Base-by-base conservation (phyloP, 1,140 invertebrate species). In the Calephelis virginiensis region DNA sequence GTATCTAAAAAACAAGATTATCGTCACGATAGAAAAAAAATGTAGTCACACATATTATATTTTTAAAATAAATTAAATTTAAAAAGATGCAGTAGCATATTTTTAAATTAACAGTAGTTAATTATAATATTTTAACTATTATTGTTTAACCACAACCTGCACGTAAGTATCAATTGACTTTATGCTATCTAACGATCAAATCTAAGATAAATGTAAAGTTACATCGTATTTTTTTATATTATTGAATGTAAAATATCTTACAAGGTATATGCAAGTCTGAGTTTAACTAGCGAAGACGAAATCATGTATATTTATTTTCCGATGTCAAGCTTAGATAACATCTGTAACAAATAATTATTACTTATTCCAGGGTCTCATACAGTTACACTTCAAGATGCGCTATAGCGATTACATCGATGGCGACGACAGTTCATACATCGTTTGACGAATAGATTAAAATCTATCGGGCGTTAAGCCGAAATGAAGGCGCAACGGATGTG, bases 371-470 rank as follows among this genome's bases (percentile, higher is more conserved):
- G 50, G 63, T 66, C 56, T 66, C 3, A 74, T 69, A 61, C 66
- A 67, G 56, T 75, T 77, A 75, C 66, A 75, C 66, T 72, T 73
- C 40, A 70, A 73, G 68, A 70, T 75, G 67, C 63, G 68, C 68
- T 80, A 82, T 82, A 78, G 69, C 62, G 74, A 86, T 80, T 70
- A 78, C 77, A 89, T 90, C 82, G 71, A 72, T 81, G 72, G 82
- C 79, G 83, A 81, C 82, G 84, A 89, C 85, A 86, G 78, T 87
- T 85, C 83, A 85, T 85, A 85, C 80, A 82, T 79, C 77, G 85
- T 79, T 86, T 88, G 85, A 89, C 83, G 85, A 89, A 84, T 80
- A 85, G 88, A 90, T 90, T 81, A 83, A 72, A 82, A 88, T 89
- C 86, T 87, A 82, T 81, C 68, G 76, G 71, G 74, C 79, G 81